phyloP scores from a whole-genome alignment of 1,140 invertebrate species.

The Meloidogyne chitwoodi region DNA sequence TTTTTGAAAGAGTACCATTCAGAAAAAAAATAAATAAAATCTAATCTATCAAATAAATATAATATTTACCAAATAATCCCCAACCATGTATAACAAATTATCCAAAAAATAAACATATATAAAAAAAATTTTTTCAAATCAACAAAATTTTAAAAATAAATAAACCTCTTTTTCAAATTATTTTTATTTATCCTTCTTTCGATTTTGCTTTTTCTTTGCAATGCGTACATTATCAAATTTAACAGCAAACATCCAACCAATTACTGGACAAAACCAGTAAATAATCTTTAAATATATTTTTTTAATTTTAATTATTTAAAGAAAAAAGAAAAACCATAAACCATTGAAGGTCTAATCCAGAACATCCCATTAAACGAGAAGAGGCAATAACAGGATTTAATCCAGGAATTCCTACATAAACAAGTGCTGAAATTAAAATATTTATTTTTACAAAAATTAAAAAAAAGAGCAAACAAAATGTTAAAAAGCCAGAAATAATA shows the following conservation, averaged over 20 bases:
- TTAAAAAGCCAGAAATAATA: constrained; percentile 39
- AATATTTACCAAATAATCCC: too few relatives aligned
- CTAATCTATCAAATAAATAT: too few relatives aligned
- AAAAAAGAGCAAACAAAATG: constrained; percentile 31
- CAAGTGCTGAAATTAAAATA: constrained; percentile 38
- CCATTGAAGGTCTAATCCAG: constrained; percentile 42
- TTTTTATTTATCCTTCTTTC: constrained; percentile 21
- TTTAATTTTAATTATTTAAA: not conserved
- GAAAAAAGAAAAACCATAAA: constrained; percentile 15
- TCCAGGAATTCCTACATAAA: constrained; percentile 50
- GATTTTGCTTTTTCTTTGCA: constrained; percentile 4
- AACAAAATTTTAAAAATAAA: too few relatives aligned
- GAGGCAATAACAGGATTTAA: constrained; percentile 50
- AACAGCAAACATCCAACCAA: constrained; percentile 40
- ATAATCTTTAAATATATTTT: constrained; percentile 6
- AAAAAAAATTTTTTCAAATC: not conserved
- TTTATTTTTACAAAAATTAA: constrained; percentile 3
- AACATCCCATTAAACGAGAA: constrained; percentile 41
- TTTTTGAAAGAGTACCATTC: too few relatives aligned
- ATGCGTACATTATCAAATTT: constrained; percentile 26
- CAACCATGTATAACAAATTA: too few relatives aligned
- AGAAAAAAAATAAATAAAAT: too few relatives aligned
- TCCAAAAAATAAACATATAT: too few relatives aligned
- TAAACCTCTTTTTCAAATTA: not conserved
- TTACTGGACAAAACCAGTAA: constrained; percentile 34